Percentiles rank a stretch among this genome's conserved stretches.
These are phyloP conservation scores for Opisthocomus hoazin DNA, from an alignment of 2,113 vertebrate genomes.

Conservation along the genomic window DNA sequence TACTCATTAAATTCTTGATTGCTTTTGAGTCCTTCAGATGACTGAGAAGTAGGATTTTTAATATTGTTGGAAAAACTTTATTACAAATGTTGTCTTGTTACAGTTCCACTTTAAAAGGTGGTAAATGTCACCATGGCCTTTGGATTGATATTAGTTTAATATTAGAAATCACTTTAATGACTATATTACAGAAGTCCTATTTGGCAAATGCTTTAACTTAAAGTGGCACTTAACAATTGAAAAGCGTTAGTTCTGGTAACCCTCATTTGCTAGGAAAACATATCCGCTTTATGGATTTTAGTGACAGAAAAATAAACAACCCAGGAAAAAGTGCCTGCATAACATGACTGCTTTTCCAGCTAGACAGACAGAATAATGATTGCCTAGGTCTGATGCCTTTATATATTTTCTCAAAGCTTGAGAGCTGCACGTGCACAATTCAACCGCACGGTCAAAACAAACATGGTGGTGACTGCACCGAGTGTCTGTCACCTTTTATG, in stretches of 20 bases:
- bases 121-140: background rate
- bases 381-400: background rate
- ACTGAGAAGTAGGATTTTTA: background rate
- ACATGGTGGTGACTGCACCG: background rate
- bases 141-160: background rate
- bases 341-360: background rate
- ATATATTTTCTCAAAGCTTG: accelerated
- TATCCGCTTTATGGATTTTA: background rate
- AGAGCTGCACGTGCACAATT: background rate
- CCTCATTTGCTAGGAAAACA: background rate
- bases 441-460: accelerated
- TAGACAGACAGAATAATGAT: background rate
- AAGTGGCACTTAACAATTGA: background rate
- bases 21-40: background rate
- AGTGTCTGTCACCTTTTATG: background rate
- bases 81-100: background rate
- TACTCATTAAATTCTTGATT: background rate
- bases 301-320: background rate
- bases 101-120: background rate
- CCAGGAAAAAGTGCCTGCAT: background rate
- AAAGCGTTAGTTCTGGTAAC: background rate
- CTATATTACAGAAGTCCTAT: background rate
- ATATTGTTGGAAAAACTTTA: background rate
- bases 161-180: background rate
- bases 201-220: background rate